phyloP scores from a whole-genome alignment of 2,113 vertebrate genomes.

The Corythornis vintsioides region DNA sequence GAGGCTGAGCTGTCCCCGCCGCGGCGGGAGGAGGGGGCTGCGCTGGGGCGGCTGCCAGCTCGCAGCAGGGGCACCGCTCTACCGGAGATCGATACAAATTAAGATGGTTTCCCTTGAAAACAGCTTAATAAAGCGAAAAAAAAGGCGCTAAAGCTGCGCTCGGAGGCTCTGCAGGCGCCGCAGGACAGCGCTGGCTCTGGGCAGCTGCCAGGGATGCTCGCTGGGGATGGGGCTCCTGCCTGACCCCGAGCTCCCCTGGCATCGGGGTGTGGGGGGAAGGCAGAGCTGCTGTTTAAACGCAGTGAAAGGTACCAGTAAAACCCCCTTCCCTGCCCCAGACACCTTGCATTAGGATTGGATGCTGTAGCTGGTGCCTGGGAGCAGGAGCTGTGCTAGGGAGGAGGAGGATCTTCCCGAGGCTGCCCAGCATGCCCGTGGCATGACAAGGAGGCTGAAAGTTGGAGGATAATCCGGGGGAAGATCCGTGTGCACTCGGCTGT shows the following conservation, averaged over 20 bases:
- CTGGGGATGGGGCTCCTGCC: background rate
- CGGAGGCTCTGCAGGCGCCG: background rate
- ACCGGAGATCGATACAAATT: background rate
- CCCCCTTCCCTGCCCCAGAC: background rate
- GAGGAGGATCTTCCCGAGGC: background rate
- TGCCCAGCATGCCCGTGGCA: background rate
- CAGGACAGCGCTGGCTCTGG: background rate
- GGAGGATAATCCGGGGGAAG: background rate
- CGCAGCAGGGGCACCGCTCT: background rate
- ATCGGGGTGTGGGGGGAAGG: rapidly evolving
- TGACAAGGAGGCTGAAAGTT: background rate
- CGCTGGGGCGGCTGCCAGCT: background rate
- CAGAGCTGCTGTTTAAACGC: rapidly evolving
- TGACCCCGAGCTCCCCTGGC: background rate
- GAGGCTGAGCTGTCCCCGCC: background rate
- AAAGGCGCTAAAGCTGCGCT: background rate
- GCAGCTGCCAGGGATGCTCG: background rate
- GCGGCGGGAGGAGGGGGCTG: background rate
- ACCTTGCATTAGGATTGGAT: background rate
- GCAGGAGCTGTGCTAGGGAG: background rate
- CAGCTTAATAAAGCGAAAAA: background rate
- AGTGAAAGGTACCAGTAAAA: background rate
- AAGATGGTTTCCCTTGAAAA: background rate
- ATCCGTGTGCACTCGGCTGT: background rate
- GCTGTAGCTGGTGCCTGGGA: background rate